Evolutionary conservation across 2,113 vertebrate genomes (phyloP).

Genomic region (Urocynchramus pylzowi): DNA sequence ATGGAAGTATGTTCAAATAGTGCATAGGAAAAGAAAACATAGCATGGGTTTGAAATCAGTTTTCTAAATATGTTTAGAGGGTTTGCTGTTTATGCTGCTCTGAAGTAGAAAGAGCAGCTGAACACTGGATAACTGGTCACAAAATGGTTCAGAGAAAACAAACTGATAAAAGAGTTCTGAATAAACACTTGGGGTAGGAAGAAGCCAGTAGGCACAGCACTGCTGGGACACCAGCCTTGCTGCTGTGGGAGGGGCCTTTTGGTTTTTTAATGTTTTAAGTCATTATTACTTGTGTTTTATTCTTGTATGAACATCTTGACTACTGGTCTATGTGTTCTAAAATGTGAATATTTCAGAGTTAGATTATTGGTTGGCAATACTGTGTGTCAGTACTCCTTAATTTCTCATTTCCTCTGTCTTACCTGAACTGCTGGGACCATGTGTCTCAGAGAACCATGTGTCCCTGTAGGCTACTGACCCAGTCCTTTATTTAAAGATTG

Average conservation of each 20-base stretch:
- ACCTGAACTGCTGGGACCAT: accelerated
- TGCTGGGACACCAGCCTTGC: not conserved
- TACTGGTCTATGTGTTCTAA: not conserved
- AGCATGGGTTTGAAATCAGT: not conserved
- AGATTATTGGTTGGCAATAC: not conserved
- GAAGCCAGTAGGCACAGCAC: accelerated
- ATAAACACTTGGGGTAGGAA: not conserved
- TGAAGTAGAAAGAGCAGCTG: not conserved
- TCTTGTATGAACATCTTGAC: not conserved
- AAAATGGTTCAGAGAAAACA: not conserved
- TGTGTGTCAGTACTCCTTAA: not conserved
- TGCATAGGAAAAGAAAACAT: not conserved
- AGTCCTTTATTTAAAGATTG: not conserved
- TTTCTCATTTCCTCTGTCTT: not conserved
- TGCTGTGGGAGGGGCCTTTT: not conserved
- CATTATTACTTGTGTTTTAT: not conserved
- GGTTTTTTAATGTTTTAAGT: not conserved
- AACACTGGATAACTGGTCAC: not conserved
- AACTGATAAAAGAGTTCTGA: not conserved
- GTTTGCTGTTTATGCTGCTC: not conserved
- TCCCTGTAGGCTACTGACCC: accelerated
- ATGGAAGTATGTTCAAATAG: not conserved
- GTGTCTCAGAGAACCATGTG: accelerated
- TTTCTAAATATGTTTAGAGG: not conserved
- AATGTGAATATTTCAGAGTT: not conserved